Evolutionary conservation across 2,888 invertebrate species (phyloP).

Genomic region (Phaedon cochleariae): DNA sequence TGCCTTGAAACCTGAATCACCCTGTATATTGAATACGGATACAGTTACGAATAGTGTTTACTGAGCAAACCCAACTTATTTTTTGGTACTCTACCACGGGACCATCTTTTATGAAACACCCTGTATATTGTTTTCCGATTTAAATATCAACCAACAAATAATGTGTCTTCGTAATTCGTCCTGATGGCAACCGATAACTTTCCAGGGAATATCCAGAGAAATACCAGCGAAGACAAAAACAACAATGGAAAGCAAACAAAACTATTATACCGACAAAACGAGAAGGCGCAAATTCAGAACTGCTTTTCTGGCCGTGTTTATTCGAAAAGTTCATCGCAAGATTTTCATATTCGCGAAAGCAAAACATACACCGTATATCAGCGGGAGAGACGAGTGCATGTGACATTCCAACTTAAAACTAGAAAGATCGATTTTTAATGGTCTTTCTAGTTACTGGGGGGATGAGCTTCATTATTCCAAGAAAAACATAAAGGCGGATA

Average conservation of each 20-base stretch:
- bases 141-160: no score
- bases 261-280: slow-evolving; percentile 5
- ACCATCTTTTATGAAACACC: no score
- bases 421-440: slow-evolving; percentile 41
- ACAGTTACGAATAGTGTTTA: no score
- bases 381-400: slow-evolving; percentile 29
- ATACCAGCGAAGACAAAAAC: slow-evolving; percentile 7
- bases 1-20: no score
- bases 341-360: slow-evolving; percentile 28
- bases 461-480: slow-evolving; percentile 39
- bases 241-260: slow-evolving; percentile 20
- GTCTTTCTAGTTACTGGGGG: slow-evolving; percentile 39
- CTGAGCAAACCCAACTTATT: no score
- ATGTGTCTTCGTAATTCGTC: no score
- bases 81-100: no score
- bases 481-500: slow-evolving; percentile 40
- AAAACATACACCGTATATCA: slow-evolving; percentile 32
- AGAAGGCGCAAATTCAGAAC: background rate
- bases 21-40: no score
- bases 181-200: background rate
- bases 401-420: slow-evolving; percentile 32
- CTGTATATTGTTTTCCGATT: no score
- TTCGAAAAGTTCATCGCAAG: slow-evolving; percentile 31
- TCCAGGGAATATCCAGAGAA: slow-evolving; percentile 1
- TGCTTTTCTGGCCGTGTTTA: slow-evolving; percentile 19